A percentile compares a stretch with the other conserved stretches of the same genome.
Evolutionary conservation across 2,113 vertebrate species (phyloP).

Genomic region (Cavia aperea): DNA sequence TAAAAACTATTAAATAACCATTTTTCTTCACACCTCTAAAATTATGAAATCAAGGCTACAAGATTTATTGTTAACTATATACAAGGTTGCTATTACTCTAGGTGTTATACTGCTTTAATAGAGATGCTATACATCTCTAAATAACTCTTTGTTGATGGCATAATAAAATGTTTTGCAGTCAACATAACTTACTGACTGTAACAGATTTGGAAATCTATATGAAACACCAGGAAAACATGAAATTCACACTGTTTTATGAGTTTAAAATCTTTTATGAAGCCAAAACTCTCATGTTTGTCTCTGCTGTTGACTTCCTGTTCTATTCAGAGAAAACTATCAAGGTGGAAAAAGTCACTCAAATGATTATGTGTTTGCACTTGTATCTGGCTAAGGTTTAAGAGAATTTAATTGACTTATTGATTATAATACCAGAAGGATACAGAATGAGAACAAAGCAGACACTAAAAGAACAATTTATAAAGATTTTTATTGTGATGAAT

Average conservation of each 20-base stretch:
- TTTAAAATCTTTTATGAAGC: neutral
- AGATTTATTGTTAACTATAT: conserved; percentile 49
- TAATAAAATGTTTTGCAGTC: conserved; percentile 28
- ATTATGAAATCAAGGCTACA: conserved; percentile 43
- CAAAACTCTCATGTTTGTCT: conserved; percentile 27
- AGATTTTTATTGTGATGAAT: neutral
- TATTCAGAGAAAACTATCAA: neutral
- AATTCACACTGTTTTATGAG: neutral
- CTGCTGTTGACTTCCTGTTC: neutral
- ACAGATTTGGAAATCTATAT: conserved; percentile 20
- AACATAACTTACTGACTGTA: neutral
- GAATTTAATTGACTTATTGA: neutral
- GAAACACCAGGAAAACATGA: neutral
- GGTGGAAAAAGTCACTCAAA: neutral
- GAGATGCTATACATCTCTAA: conserved; percentile 26
- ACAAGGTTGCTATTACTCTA: conserved; percentile 27
- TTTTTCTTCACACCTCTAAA: conserved; percentile 46
- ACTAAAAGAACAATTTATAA: neutral
- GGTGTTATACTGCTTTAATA: conserved; percentile 16
- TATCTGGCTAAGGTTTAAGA: neutral
- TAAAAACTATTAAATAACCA: conserved; percentile 43
- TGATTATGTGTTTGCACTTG: neutral
- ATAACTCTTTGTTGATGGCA: conserved; percentile 5
- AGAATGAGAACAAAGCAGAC: neutral
- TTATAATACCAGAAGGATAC: neutral